Evolutionary conservation across 1,140 invertebrate species (phyloP), one percentile per base, ranked within the genome.

Genomic region (Temnothorax curvispinosus): DNA sequence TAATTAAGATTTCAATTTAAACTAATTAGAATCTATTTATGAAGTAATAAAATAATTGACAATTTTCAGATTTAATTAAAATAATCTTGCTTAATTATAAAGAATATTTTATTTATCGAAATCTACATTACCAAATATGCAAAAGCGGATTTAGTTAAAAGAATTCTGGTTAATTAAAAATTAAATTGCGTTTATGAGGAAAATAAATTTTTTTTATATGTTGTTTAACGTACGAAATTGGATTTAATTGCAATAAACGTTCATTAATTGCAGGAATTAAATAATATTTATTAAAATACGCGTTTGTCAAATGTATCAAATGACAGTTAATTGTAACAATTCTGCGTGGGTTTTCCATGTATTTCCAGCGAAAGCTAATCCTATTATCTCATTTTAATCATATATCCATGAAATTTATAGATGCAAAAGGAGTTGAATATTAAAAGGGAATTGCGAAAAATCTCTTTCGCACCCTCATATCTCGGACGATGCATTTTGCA

Each of bases 271-370:
- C 15, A n/a, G 1, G 13, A 67, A 80, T 67, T 80, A 52, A 80
- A 54, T 65, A 18, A 13, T 38, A 35, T 50, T 69, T 80, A 54
- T 69, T 80, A 50, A 80, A 69, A 32, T 69, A 41, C 41, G 52
- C 35, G 32, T 74, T 74, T 41, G 27, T 56, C 18, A 56, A 74
- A 52, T 2, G 18, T 82, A 74, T 82, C 15, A 60, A 74, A 47
- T 82, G 60, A 56, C 27, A 21, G 41, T 47, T 82, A 74, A 74
- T 74, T 47, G 54, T 21, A 47, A 60, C 15, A 84, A 81, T 71
- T 54, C 35, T n/a, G n/a, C 13, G 27, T 75, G 47, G 18, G 60
- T 62, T 74, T 44, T 15, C 47, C 56, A n/a, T n/a, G 27, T 60
- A 18, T 47, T 60, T 7, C n/a, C 52, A 47, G n/a, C 1, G 15